These are phyloP conservation scores for Pinctada fucata DNA, from an alignment of 2,888 invertebrate species.

Conservation along the genomic window DNA sequence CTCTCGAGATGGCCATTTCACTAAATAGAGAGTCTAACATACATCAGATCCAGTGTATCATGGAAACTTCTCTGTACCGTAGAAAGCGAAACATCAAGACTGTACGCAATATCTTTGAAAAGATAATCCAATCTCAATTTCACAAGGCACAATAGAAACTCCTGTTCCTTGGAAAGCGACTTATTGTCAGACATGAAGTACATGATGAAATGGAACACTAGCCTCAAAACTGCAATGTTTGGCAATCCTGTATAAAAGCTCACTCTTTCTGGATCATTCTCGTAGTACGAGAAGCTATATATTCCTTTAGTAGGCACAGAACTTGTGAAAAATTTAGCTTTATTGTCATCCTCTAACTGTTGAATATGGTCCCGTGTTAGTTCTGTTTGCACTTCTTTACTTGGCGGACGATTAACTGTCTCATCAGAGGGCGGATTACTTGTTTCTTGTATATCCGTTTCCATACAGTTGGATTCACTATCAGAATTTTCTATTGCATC, in stretches of 20 bases:
- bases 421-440: not conserved
- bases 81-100: slow-evolving; percentile 24
- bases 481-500: too few species aligned
- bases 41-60: slow-evolving; percentile 27
- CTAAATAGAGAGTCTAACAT: slow-evolving; percentile 25
- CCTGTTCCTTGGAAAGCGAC: slow-evolving; percentile 29
- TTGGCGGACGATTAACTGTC: not conserved
- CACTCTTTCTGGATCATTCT: slow-evolving; percentile 31
- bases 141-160: slow-evolving; percentile 34
- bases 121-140: slow-evolving; percentile 34
- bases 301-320: not conserved
- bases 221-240: slow-evolving; percentile 25
- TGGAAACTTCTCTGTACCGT: slow-evolving; percentile 37
- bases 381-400: slow-evolving; percentile 27
- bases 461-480: too few species aligned
- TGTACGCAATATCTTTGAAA: slow-evolving; percentile 32
- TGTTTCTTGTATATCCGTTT: too few species aligned
- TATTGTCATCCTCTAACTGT: slow-evolving; percentile 15
- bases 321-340: not conserved
- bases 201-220: slow-evolving; percentile 26
- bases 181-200: slow-evolving; percentile 22
- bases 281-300: slow-evolving; percentile 7
- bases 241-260: slow-evolving; percentile 34
- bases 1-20: slow-evolving; percentile 34
- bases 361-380: slow-evolving; percentile 9